phyloP scores from a whole-genome alignment of 2,888 invertebrate genomes.

The Drosophila helvetica region DNA sequence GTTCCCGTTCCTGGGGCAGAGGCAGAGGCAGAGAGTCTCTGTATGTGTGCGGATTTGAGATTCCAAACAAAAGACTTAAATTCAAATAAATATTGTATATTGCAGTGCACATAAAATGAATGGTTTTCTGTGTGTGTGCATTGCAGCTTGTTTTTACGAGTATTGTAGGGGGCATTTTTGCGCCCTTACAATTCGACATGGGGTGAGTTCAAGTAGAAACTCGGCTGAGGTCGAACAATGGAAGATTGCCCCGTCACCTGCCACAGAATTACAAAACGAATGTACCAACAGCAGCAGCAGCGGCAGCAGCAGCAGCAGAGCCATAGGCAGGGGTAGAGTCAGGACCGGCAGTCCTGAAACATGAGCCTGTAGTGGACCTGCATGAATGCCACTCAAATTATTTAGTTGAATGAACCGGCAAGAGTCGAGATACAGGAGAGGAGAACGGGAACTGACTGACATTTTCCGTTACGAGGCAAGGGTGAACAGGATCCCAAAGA shows the following conservation, averaged over 20 bases:
- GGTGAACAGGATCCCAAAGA: conserved; percentile 27
- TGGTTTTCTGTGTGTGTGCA: conserved; percentile 43
- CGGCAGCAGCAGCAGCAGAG: conserved; percentile 37
- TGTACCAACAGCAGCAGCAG: conserved; percentile 57
- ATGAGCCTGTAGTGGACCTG: conserved; percentile 78
- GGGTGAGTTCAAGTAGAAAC: conserved; percentile 74
- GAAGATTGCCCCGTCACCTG: conserved; percentile 84
- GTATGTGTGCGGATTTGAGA: conserved; percentile 72
- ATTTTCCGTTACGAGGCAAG: conserved; percentile 69
- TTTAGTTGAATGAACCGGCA: conserved; percentile 81
- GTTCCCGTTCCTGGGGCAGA: no score
- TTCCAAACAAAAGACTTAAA: conserved; percentile 79
- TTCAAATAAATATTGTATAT: conserved; percentile 81
- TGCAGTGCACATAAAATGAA: conserved; percentile 75
- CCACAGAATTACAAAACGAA: conserved; percentile 81
- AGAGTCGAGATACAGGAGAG: conserved; percentile 68
- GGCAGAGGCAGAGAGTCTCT: conserved; percentile 15
- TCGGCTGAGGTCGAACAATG: conserved; percentile 77
- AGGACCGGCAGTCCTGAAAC: conserved; percentile 66
- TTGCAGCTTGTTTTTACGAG: conserved; percentile 66
- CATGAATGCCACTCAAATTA: conserved; percentile 81
- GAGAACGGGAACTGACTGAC: conserved; percentile 43
- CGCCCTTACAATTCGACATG: conserved; percentile 81
- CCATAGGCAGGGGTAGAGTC: conserved; percentile 7
- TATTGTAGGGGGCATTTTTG: conserved; percentile 75